Base-by-base conservation (phyloP, 2,797 vertebrate genomes). In the Pseudocheirus occidentalis region DNA sequence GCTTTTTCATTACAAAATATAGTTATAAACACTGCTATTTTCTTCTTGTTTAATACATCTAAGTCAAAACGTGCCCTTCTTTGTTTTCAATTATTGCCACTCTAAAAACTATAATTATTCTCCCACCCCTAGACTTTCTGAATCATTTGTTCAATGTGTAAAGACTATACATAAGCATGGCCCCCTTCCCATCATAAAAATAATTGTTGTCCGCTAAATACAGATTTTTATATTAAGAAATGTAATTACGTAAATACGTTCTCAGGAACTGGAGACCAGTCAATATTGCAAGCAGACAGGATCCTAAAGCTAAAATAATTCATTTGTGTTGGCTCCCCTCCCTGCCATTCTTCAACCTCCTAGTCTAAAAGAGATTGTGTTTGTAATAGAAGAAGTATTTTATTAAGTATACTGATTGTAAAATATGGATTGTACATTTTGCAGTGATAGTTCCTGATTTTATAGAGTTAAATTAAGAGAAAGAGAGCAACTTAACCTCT, bases 261-360 rank as follows among this genome's bases (percentile, higher is more conserved):
- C 98, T 97, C 97, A 97, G 96, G 97, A 98, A 98, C 96, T 96
- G 97, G 95, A 97, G 96, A 95, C 97, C 98, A 98, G 98, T 97
- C 97, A 97, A 96, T 97, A 97, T 95, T 96, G 97, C 93, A 98
- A 98, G 97, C 98, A 98, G 98, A 98, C 58, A 97, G 95, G 93
- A 98, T 97, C 95, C 98, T 98, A 98, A 98, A 98, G 98, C 98
- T 98, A 98, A 97, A 98, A 98, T 97, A 98, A 97, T 97, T 97
- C 97, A 97, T 98, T 98, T 98, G 98, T 98, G 98, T 98, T 98
- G 98, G 98, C 98, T 98, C 97, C 98, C 97, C 92, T 91, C 94
- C 92, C 89, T 87, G 73, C 21, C 40, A 91, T 24, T 92, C 54
- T 93, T 66, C 93, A 96, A 90, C 90, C 98, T 98, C 98, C 98